Conservation (phyloP, 64 coral and sea anemone species). For the Acropora yongei region DNA sequence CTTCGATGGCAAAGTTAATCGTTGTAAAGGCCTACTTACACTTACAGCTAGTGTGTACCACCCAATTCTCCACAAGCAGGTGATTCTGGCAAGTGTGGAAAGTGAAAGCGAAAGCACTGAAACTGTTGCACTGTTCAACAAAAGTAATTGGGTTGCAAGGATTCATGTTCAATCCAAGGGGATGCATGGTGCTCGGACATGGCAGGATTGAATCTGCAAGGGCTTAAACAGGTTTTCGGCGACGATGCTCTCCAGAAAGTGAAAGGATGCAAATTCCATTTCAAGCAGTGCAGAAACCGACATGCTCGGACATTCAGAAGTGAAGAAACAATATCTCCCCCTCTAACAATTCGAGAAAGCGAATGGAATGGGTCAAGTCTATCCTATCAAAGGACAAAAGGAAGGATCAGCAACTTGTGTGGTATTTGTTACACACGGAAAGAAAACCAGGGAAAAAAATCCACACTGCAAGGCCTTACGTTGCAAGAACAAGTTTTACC, state of each 20-base stretch:
- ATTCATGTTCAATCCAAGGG: constrained; percentile 24
- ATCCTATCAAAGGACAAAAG: not conserved
- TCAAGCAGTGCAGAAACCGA: constrained; percentile 12
- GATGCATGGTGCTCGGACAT: constrained; percentile 47
- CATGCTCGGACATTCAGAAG: constrained; percentile 38
- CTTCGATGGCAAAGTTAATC: constrained; percentile 71
- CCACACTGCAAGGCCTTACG: not conserved
- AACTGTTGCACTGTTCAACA: constrained; percentile 34
- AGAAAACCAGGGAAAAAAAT: not conserved
- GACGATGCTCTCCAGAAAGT: not conserved
- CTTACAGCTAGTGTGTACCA: too few species aligned
- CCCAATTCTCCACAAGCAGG: too few species aligned
- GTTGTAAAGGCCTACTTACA: not conserved
- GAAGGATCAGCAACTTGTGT: not conserved
- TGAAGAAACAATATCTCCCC: not conserved
- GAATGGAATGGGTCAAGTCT: not conserved
- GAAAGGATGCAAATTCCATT: constrained; percentile 52
- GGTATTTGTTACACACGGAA: not conserved
- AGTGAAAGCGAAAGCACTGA: constrained; percentile 42
- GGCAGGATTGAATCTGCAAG: constrained; percentile 41
- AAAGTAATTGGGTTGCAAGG: constrained; percentile 3
- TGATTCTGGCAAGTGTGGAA: constrained; percentile 64
- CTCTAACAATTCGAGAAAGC: not conserved
- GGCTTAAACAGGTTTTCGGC: not conserved
- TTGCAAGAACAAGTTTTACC: not conserved